A percentile compares a stretch with the other conserved stretches of the same genome.
phyloP scores from a whole-genome alignment of 1,140 invertebrate genomes.

The Pantala flavescens region DNA sequence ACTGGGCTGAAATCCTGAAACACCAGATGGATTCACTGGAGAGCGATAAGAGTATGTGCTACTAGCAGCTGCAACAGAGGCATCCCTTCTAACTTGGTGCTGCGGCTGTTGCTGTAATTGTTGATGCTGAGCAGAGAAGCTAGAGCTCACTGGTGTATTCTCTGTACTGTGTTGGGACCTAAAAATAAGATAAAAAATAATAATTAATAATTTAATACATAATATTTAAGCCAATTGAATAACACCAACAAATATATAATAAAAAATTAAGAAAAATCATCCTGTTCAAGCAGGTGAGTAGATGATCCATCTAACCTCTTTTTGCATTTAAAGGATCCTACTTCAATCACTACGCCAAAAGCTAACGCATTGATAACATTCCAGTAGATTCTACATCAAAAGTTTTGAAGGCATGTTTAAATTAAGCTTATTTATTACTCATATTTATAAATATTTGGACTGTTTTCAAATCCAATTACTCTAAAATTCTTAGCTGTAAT shows the following conservation, averaged over 20 bases:
- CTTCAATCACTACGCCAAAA: too few relatives aligned
- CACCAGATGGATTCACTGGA: constrained; percentile 63
- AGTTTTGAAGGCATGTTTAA: too few relatives aligned
- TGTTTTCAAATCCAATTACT: too few relatives aligned
- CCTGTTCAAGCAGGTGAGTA: too few relatives aligned
- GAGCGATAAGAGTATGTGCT: constrained; percentile 28
- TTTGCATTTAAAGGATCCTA: too few relatives aligned
- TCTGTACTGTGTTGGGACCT: neutral
- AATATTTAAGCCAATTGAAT: neutral
- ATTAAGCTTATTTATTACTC: too few relatives aligned
- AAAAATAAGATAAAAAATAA: neutral
- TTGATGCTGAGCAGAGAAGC: constrained; percentile 11
- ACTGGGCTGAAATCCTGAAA: constrained; percentile 74
- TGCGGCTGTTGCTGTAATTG: neutral
- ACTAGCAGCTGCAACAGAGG: constrained; percentile 1
- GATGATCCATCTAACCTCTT: too few relatives aligned
- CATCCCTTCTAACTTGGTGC: neutral
- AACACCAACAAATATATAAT: neutral
- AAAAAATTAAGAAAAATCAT: too few relatives aligned
- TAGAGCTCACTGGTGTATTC: neutral
- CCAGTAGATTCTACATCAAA: too few relatives aligned
- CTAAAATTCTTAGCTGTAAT: too few relatives aligned
- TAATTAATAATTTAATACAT: neutral
- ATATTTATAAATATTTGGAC: too few relatives aligned
- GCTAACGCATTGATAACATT: too few relatives aligned